Base-by-base conservation (phyloP, 2,113 vertebrate genomes). In the Ceyx margarethae region DNA sequence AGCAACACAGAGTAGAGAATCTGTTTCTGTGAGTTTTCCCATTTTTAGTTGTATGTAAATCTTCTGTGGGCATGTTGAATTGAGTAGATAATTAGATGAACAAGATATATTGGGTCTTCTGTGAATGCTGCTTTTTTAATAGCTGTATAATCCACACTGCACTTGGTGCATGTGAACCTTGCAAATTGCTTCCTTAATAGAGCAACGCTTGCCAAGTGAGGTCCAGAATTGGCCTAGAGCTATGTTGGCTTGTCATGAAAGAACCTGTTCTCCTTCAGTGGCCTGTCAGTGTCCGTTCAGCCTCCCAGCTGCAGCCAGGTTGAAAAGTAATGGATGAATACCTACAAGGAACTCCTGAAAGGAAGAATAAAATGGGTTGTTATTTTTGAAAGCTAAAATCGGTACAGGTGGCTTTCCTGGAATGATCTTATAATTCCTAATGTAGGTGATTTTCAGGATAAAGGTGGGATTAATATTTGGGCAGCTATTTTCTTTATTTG, bases 61-160 rank as follows among this genome's bases (percentile, higher is more conserved):
- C 35, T 81, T 90, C 43, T 90, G 14, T 72, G 58, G 51, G 29
- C 43, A 93, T 74, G 50, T 53, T 94, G 84, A 91, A 92, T 74
- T 35, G 84, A 81, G 65, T 79, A 69, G 67, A 56, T 95, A 96
- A 72, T 69, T 80, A 35, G 64, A 56, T 54, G 15, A 83, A 85
- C 77, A 89, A 76, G 91, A 91, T 75, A 77, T 43, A 74, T 77
- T 80, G 77, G 46, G 56, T 82, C 53, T 60, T 68, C 64, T 33
- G n/a, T 92, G 94, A 74, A 81, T 89, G 43, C 65, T 80, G 23
- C 64, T 81, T 93, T 77, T 78, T 85, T 65, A 89, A 77, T 91
- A 89, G 77, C 84, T 84, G 17, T 81, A 33, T 90, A 87, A 72
- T 75, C 29, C 58, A 78, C 42, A 53, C 17, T 78, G 69, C 23